phyloP scores from a whole-genome alignment of 2,797 vertebrate genomes.

The Chelon labrosus region DNA sequence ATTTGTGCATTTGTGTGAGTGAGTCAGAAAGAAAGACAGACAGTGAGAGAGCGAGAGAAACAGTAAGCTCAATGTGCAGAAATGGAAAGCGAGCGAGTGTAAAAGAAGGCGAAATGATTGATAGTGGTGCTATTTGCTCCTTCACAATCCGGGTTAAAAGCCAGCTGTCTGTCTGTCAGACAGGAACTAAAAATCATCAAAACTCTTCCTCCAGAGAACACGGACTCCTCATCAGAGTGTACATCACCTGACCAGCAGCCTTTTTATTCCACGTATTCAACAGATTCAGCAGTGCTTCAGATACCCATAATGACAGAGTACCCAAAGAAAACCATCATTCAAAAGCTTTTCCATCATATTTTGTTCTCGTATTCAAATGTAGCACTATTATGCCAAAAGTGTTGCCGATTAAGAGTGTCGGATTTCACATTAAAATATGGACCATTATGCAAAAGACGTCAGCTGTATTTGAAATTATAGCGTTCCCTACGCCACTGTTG shows the following conservation, averaged over 20 bases:
- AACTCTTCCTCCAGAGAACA: constrained; percentile 27
- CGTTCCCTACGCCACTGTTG: constrained; percentile 59
- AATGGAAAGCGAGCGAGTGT: constrained; percentile 1
- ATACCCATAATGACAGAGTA: constrained; percentile 53
- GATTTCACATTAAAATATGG: constrained; percentile 55
- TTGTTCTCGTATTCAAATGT: constrained; percentile 72
- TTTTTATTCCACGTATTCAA: constrained; percentile 30
- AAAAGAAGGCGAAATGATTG: constrained; percentile 59
- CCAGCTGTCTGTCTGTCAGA: constrained; percentile 41
- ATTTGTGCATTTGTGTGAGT: constrained; percentile 32
- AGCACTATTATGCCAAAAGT: constrained; percentile 64
- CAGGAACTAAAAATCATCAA: constrained; percentile 25
- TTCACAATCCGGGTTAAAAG: constrained; percentile 55
- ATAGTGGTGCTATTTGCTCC: constrained; percentile 64
- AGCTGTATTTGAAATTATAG: constrained; percentile 53
- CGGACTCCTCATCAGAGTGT: background rate
- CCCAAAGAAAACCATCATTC: constrained; percentile 62
- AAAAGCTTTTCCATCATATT: constrained; percentile 53
- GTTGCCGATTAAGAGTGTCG: constrained; percentile 55
- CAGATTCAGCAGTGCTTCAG: constrained; percentile 12
- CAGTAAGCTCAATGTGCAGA: constrained; percentile 15
- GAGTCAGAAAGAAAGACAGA: background rate
- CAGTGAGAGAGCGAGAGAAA: background rate
- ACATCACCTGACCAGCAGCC: constrained; percentile 1
- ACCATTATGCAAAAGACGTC: constrained; percentile 64